Base-by-base conservation (phyloP, 2,797 vertebrate genomes). In the Chaenodraco wilsoni region DNA sequence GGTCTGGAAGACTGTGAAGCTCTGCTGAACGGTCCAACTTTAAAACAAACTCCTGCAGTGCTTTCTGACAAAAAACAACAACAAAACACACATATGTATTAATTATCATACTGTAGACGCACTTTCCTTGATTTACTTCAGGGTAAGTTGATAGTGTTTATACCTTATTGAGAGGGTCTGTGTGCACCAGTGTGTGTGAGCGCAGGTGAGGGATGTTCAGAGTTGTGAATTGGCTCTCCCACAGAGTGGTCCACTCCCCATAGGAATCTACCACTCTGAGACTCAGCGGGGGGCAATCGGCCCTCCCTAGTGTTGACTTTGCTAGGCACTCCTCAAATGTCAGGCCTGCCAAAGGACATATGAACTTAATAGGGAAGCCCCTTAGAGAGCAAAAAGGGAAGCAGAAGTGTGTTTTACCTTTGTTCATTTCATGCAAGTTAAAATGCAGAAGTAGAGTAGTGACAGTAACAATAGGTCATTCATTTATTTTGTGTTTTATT, bases 151-250 rank as follows among this genome's bases (percentile, higher is more conserved):
- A 64, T 33, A 62, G 17, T 55, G 3, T 41, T 77, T 71, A 0
- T 74, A 95, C 95, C 94, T 95, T 94, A 73, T 94, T 91, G 14
- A 91, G 65, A 23, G 95, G 92, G 58, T 95, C 92, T 0, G 95
- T 95, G 91, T 95, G 95, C 50, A 95, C 94, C 72, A 95, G 81
- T 7, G 88, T 87, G 82, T 95, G 95, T 61, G 95, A 95, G 74
- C 95, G 94, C 23, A 95, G 92, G 27, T 95, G 95, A 73, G 93
- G 89, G 86, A 95, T 95, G 76, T 91, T 93, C 46, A 95, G 87
- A n/a, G 93, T 90, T 4, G 83, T 78, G 80, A 95, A 95, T 90
- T 95, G 95, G 37, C 94, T 93, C 76, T 92, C 86, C 95, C 95
- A 95, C 72, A 95, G 78, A 51, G 76, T 43, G 0, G 90, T 61